A percentile compares a stretch with the other conserved stretches of the same genome.
phyloP scores from a whole-genome alignment of 1,140 invertebrate genomes.

The Zelostemma sp. region DNA sequence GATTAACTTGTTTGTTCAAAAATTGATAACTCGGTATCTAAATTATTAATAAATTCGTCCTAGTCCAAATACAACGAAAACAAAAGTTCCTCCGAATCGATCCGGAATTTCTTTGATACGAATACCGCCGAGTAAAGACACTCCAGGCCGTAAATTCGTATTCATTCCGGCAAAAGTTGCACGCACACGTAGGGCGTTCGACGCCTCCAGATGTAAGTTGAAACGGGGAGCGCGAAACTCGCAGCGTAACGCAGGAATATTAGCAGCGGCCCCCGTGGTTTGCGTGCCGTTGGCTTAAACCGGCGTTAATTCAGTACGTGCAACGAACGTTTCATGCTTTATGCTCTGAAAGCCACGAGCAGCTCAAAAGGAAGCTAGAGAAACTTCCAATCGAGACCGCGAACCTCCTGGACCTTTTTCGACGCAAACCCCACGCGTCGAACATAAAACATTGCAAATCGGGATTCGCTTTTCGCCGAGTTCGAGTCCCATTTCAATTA shows the following conservation, averaged over 20 bases:
- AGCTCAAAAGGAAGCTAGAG: slow-evolving; percentile 31
- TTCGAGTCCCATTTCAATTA: too few species aligned
- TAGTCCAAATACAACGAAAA: too few species aligned
- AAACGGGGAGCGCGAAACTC: slow-evolving; percentile 17
- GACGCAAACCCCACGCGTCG: too few species aligned
- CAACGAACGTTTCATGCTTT: slow-evolving; percentile 45
- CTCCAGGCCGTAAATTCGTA: neutral
- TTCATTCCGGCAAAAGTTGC: neutral
- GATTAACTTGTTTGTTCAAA: too few species aligned
- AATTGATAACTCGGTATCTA: too few species aligned
- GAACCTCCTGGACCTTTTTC: slow-evolving; percentile 26
- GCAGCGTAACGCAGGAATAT: slow-evolving; percentile 18
- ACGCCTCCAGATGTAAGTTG: slow-evolving; percentile 15
- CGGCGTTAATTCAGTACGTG: slow-evolving; percentile 32
- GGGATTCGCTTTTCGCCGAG: too few species aligned
- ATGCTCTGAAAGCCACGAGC: slow-evolving; percentile 49
- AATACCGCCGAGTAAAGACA: neutral
- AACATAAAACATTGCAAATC: neutral
- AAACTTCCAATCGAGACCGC: slow-evolving; percentile 37
- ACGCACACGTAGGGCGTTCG: slow-evolving; percentile 3
- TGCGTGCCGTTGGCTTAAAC: slow-evolving; percentile 24
- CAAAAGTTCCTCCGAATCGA: too few species aligned
- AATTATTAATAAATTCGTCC: too few species aligned
- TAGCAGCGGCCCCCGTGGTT: slow-evolving; percentile 10
- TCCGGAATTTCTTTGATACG: too few species aligned